These are phyloP conservation scores for Centropus bengalensis DNA, from an alignment of 2,113 vertebrate genomes.

Conservation along the genomic window DNA sequence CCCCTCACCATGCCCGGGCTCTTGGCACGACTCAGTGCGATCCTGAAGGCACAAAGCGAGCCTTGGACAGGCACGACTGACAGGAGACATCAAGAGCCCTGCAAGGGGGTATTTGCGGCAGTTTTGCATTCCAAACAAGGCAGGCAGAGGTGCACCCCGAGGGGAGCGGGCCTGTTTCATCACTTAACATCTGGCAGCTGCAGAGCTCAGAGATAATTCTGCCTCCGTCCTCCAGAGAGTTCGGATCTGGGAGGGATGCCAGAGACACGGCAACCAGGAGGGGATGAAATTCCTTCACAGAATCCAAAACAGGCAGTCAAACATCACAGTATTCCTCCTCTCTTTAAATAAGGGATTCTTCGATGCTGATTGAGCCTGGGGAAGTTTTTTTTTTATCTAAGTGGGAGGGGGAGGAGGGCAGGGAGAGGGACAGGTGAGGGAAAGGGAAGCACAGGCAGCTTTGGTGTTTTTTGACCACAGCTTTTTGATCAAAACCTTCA, in stretches of 20 bases:
- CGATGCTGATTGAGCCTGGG: background rate
- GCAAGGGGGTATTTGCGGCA: background rate
- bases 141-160: slow-evolving; percentile 10
- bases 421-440: background rate
- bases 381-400: background rate
- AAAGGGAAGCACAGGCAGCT: background rate
- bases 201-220: slow-evolving; percentile 50
- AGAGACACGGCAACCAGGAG: background rate
- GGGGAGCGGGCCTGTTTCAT: background rate
- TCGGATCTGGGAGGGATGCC: slow-evolving; percentile 49
- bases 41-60: background rate
- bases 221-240: slow-evolving; percentile 32
- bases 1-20: rapidly evolving
- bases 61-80: background rate
- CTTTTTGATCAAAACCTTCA: slow-evolving; percentile 1
- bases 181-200: slow-evolving; percentile 52
- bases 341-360: background rate
- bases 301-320: slow-evolving; percentile 55
- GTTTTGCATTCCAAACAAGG: slow-evolving; percentile 49
- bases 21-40: background rate
- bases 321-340: slow-evolving; percentile 1
- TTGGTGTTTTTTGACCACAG: background rate
- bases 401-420: background rate
- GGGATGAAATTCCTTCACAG: slow-evolving; percentile 63
- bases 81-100: background rate